Conservation (phyloP, 2,113 vertebrate species). For the rat (Rattus norvegicus) region DNA sequence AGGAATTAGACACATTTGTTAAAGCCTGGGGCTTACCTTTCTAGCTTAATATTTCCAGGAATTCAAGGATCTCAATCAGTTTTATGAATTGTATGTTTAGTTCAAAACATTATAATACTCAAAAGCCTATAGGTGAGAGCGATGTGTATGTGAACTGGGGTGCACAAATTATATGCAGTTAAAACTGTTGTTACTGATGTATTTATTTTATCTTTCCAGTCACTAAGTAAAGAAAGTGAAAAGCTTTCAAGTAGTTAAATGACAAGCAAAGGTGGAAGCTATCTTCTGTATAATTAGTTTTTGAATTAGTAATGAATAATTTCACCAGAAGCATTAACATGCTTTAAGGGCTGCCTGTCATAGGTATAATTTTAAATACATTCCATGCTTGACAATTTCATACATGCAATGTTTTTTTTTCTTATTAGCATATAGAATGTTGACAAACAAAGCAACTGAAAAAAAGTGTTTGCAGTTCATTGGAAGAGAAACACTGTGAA, state of each 20-base stretch:
- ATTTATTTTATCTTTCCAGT: conserved; percentile 47
- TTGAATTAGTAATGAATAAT: conserved; percentile 47
- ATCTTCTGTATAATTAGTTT: conserved; percentile 26
- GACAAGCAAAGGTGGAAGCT: neutral
- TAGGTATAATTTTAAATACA: conserved; percentile 52
- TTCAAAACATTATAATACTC: conserved; percentile 38
- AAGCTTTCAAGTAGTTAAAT: conserved; percentile 29
- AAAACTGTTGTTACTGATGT: neutral
- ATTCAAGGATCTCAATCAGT: conserved; percentile 10
- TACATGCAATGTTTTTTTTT: conserved; percentile 32
- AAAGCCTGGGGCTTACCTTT: neutral
- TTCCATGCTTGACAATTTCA: conserved; percentile 26
- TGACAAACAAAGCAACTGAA: conserved; percentile 19
- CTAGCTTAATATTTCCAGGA: neutral
- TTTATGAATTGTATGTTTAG: neutral
- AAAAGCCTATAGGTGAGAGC: neutral
- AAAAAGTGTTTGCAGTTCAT: conserved; percentile 41
- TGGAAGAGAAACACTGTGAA: conserved; percentile 23
- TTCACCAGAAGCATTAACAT: conserved; percentile 48
- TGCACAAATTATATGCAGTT: neutral
- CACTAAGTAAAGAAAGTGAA: neutral
- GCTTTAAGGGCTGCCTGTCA: conserved; percentile 45
- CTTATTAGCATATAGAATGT: neutral
- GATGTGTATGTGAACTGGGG: neutral
- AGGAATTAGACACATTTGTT: neutral